A percentile compares a stretch with the other conserved stretches of the same genome.
phyloP scores from a whole-genome alignment of 2,888 invertebrate genomes.

The Mesochorus sp. region DNA sequence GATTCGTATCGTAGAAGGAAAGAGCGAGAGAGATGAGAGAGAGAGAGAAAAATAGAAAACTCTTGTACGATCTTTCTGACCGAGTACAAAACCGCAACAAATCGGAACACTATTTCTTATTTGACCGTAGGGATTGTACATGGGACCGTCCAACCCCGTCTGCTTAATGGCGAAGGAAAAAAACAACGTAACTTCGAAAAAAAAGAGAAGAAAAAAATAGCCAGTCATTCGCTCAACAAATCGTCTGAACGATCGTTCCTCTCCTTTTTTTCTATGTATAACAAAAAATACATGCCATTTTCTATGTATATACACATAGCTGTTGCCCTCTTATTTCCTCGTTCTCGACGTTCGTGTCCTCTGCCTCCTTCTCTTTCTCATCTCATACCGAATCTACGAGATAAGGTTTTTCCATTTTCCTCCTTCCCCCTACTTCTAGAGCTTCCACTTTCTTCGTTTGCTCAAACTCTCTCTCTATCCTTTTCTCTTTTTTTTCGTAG shows the following conservation, averaged over 20 bases:
- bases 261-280: conserved; percentile 11
- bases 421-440: conserved; percentile 57
- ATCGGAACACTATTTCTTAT: conserved; percentile 17
- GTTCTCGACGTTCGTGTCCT: conserved; percentile 44
- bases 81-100: conserved; percentile 8
- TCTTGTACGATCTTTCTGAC: not conserved
- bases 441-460: conserved; percentile 40
- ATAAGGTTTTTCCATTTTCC: conserved; percentile 75
- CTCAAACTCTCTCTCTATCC: conserved; percentile 19
- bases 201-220: conserved; percentile 65
- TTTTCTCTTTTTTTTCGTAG: conserved; percentile 17
- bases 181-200: conserved; percentile 34
- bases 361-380: conserved; percentile 32
- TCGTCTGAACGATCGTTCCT: conserved; percentile 61
- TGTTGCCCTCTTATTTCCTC: conserved; percentile 50
- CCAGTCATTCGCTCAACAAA: conserved; percentile 71
- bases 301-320: not conserved
- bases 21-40: no score
- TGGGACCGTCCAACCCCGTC: not conserved
- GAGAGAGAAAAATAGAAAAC: no score
- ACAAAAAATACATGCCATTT: not conserved
- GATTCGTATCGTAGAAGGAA: conserved; percentile 13
- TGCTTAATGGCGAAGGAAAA: not conserved
- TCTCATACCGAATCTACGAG: conserved; percentile 61
- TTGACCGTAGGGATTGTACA: conserved; percentile 15